Conservation (phyloP, 2,888 invertebrate genomes). For the Gari tellinella region DNA sequence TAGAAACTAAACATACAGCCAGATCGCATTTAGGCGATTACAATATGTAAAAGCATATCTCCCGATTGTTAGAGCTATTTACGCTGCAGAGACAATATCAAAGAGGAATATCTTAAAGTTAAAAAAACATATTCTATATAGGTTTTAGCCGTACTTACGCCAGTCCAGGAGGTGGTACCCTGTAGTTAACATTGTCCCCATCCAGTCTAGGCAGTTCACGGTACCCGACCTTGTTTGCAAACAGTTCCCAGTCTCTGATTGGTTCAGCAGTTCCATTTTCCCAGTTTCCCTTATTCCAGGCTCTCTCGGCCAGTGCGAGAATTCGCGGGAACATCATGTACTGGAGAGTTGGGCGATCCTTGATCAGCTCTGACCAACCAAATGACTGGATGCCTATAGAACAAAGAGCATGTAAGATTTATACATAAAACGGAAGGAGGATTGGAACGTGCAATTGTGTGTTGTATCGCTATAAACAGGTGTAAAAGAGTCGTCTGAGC, state of each 20-base stretch:
- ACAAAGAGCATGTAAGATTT: too few relatives aligned
- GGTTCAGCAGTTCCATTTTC: slow-evolving; percentile 60
- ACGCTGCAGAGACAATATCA: too few relatives aligned
- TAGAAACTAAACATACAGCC: too few relatives aligned
- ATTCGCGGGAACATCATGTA: slow-evolving; percentile 76
- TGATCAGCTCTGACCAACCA: slow-evolving; percentile 76
- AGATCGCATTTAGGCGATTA: too few relatives aligned
- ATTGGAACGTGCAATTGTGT: too few relatives aligned
- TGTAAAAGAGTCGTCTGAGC: too few relatives aligned
- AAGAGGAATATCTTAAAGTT: too few relatives aligned
- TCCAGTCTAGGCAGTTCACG: slow-evolving; percentile 71
- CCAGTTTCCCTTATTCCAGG: slow-evolving; percentile 80
- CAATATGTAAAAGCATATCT: too few relatives aligned
- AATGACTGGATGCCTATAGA: slow-evolving; percentile 77
- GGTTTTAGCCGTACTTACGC: slow-evolving; percentile 70
- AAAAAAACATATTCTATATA: too few relatives aligned
- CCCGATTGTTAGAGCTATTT: too few relatives aligned
- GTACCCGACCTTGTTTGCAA: slow-evolving; percentile 77
- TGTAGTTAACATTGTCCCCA: slow-evolving; percentile 65
- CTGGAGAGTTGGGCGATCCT: slow-evolving; percentile 64
- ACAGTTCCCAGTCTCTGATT: slow-evolving; percentile 68
- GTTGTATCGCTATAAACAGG: too few relatives aligned
- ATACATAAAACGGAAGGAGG: too few relatives aligned
- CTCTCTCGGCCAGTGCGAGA: slow-evolving; percentile 79
- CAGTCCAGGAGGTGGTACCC: slow-evolving; percentile 74